Conservation (phyloP, 2,888 invertebrate species). For the Strigamia transsilvanica region DNA sequence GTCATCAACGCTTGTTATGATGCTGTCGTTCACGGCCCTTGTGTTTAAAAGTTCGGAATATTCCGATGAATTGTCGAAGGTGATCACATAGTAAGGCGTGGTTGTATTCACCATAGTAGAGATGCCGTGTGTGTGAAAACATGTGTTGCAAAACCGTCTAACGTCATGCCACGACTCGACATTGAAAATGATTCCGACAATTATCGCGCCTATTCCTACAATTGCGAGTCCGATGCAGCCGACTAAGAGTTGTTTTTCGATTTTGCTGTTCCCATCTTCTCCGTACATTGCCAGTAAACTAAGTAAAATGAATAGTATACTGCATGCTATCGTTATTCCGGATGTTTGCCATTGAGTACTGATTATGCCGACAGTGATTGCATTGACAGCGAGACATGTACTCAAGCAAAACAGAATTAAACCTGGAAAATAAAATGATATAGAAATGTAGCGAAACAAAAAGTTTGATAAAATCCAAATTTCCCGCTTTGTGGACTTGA, state of each 20-base stretch:
- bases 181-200: conserved; percentile 4
- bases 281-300: conserved; percentile 11
- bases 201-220: background rate
- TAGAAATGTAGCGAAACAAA: background rate
- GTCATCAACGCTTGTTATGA: background rate
- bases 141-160: background rate
- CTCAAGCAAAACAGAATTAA: conserved; percentile 29
- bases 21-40: background rate
- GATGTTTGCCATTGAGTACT: conserved; percentile 9
- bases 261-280: background rate
- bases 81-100: background rate
- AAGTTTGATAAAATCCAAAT: background rate
- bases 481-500: background rate
- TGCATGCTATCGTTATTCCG: background rate
- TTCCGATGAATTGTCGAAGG: background rate
- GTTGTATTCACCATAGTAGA: background rate
- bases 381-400: background rate
- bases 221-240: conserved; percentile 7
- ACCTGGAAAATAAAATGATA: background rate
- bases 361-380: background rate
- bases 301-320: background rate
- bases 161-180: background rate
- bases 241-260: background rate
- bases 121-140: background rate
- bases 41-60: background rate